Conservation (phyloP, 2,113 vertebrate species). For the Prunella himalayana region DNA sequence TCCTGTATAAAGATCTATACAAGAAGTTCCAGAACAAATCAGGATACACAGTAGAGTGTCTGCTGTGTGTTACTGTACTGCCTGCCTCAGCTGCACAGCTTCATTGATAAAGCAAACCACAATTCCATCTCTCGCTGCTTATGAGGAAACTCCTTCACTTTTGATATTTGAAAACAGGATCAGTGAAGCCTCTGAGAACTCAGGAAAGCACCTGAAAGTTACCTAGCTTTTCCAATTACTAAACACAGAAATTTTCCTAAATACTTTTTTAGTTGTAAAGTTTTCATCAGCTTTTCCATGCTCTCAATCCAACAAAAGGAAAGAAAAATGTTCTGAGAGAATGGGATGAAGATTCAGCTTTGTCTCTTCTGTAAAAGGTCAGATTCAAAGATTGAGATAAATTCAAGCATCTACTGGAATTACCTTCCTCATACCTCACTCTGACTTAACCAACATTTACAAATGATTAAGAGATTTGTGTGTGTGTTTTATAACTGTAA, state of each 20-base stretch:
- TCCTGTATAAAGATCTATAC: conserved; percentile 26
- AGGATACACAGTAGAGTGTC: not conserved
- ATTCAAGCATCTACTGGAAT: not conserved
- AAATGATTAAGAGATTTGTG: not conserved
- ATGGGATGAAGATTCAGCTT: not conserved
- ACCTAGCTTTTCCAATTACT: not conserved
- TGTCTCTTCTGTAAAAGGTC: not conserved
- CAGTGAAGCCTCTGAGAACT: not conserved
- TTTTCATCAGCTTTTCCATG: not conserved
- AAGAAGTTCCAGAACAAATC: conserved; percentile 39
- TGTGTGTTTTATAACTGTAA: not conserved
- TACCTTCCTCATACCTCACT: not conserved
- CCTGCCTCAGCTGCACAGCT: not conserved
- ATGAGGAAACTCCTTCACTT: not conserved
- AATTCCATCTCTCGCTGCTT: not conserved
- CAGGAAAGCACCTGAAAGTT: not conserved
- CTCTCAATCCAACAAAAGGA: not conserved
- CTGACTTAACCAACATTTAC: not conserved
- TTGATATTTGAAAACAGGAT: not conserved
- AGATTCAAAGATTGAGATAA: not conserved
- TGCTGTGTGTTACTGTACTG: not conserved
- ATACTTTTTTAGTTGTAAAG: not conserved
- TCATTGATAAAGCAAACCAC: conserved; percentile 10
- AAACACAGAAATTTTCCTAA: not conserved
- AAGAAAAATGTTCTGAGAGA: not conserved